These are phyloP conservation scores for Bombylius major DNA, from an alignment of 2,888 invertebrate genomes.

Conservation along the genomic window DNA sequence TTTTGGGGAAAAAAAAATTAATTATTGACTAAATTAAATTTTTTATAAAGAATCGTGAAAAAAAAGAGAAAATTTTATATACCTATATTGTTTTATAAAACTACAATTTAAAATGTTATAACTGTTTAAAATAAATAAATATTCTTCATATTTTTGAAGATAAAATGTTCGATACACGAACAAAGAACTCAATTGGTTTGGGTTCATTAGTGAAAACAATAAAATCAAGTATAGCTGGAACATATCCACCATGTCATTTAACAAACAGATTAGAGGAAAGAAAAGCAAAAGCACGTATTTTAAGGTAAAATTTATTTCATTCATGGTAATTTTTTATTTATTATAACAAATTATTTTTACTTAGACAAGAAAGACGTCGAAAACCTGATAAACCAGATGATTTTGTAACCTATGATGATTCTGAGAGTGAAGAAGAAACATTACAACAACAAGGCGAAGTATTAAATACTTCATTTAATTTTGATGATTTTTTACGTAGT, in stretches of 20 bases:
- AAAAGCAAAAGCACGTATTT: conserved; percentile 43
- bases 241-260: conserved; percentile 65
- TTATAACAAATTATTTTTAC: background rate
- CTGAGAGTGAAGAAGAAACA: conserved; percentile 75
- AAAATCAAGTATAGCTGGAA: conserved; percentile 57
- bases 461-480: conserved; percentile 68
- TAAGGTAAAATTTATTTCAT: conserved; percentile 17
- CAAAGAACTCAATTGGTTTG: conserved; percentile 22
- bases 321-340: background rate
- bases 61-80: too few relatives aligned
- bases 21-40: too few relatives aligned
- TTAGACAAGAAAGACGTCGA: conserved; percentile 55
- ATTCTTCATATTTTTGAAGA: too few relatives aligned
- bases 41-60: too few relatives aligned
- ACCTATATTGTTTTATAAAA: too few relatives aligned
- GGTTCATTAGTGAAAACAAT: conserved; percentile 45
- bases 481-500: conserved; percentile 71
- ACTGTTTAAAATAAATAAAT: too few relatives aligned
- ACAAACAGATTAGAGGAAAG: conserved; percentile 61
- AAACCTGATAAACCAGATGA: conserved; percentile 83
- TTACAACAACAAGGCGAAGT: conserved; percentile 57
- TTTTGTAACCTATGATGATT: conserved; percentile 79
- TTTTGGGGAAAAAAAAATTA: too few relatives aligned
- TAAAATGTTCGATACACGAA: conserved; percentile 21
- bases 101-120: too few relatives aligned